Percentiles rank a stretch among this genome's conserved stretches.
Conservation (phyloP, 2,797 vertebrate genomes). For the Pseudopleuronectes americanus region DNA sequence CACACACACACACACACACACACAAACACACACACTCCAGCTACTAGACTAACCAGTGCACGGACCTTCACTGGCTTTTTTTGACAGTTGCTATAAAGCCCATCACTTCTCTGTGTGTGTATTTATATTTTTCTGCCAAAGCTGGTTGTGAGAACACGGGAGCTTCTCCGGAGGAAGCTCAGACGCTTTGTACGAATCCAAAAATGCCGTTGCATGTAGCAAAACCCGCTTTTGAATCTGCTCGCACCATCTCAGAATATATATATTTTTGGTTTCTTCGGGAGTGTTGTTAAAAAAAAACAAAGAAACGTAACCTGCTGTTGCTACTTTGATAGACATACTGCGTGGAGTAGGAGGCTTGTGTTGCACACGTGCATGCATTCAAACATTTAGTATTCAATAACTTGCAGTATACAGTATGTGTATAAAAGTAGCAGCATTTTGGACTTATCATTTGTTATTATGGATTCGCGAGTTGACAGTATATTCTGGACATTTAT, state of each 20-base stretch:
- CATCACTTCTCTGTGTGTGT: slow-evolving; percentile 26
- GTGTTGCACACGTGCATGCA: slow-evolving; percentile 73
- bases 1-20: slow-evolving; percentile 20
- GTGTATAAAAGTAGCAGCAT: slow-evolving; percentile 74
- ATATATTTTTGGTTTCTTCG: slow-evolving; percentile 36
- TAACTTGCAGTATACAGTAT: slow-evolving; percentile 67
- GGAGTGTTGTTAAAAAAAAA: slow-evolving; percentile 18
- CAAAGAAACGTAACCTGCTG: slow-evolving; percentile 33
- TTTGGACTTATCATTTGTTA: slow-evolving; percentile 35
- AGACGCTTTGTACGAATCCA: slow-evolving; percentile 67
- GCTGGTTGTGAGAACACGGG: slow-evolving; percentile 47
- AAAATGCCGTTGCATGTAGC: slow-evolving; percentile 81
- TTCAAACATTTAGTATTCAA: slow-evolving; percentile 59
- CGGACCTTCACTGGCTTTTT: slow-evolving; percentile 44
- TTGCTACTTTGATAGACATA: slow-evolving; percentile 79
- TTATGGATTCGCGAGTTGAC: slow-evolving; percentile 50
- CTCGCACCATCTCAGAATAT: slow-evolving; percentile 43
- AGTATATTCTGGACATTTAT: slow-evolving; percentile 26
- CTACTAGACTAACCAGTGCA: slow-evolving; percentile 41
- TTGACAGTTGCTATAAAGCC: slow-evolving; percentile 40
- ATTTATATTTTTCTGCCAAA: slow-evolving; percentile 47
- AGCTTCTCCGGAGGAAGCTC: slow-evolving; percentile 23
- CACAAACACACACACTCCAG: slow-evolving; percentile 15
- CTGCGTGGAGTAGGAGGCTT: slow-evolving; percentile 65
- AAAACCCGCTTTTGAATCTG: slow-evolving; percentile 66